These are phyloP conservation scores for Mantis religiosa DNA, from an alignment of 2,888 invertebrate genomes.

Conservation along the genomic window DNA sequence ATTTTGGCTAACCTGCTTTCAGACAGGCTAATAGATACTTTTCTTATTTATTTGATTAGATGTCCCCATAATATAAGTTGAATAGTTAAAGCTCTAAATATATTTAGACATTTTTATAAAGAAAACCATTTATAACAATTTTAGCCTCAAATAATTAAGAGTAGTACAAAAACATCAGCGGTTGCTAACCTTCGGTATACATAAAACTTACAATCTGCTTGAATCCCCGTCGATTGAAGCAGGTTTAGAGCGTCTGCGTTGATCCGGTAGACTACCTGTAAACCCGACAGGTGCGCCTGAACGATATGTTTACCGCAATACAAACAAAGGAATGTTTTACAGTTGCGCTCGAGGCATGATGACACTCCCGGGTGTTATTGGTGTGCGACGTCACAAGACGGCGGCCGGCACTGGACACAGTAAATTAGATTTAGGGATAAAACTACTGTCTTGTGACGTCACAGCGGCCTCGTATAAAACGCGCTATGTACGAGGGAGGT, in stretches of 20 bases:
- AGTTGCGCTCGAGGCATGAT: background rate
- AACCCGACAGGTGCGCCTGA: background rate
- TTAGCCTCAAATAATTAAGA: too few species aligned
- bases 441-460: constrained; percentile 7
- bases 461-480: background rate
- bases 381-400: background rate
- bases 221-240: background rate
- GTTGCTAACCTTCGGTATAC: background rate
- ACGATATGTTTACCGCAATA: background rate
- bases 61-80: too few species aligned
- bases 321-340: background rate
- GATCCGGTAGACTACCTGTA: background rate
- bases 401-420: constrained; percentile 1
- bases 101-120: too few species aligned
- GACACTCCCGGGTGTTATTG: constrained; percentile 13
- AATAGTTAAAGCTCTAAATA: too few species aligned
- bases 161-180: too few species aligned
- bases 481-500: background rate
- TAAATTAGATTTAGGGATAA: constrained; percentile 17
- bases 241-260: background rate
- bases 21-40: too few species aligned
- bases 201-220: background rate
- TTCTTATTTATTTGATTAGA: too few species aligned
- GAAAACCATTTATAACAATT: too few species aligned
- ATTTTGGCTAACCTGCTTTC: too few species aligned